A percentile compares a stretch with the other conserved stretches of the same genome.
Evolutionary conservation across 2,113 vertebrate genomes (phyloP).

Genomic region (Sterna hirundo): DNA sequence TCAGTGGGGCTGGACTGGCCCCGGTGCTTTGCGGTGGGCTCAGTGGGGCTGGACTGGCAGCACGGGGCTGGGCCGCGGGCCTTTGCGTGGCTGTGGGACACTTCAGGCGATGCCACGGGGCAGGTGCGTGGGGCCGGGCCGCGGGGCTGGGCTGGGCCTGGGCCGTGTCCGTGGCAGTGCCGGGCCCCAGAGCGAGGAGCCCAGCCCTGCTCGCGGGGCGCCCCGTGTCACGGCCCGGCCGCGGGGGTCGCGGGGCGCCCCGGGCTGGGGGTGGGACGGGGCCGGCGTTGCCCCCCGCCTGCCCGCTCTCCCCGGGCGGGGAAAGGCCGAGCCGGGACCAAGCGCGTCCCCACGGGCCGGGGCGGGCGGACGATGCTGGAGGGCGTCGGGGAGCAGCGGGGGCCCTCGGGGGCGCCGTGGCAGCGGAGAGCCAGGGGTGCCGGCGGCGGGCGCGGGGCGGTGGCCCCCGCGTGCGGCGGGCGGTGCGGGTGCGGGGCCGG

Average conservation of each 20-base stretch:
- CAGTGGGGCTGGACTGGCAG: neutral
- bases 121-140: neutral
- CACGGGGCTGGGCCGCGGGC: neutral
- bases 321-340: neutral
- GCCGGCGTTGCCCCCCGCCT: neutral
- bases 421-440: neutral
- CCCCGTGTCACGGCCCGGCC: neutral
- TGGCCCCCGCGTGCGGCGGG: no score
- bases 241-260: no score
- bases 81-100: neutral
- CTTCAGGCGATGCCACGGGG: neutral
- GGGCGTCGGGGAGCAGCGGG: neutral
- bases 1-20: neutral
- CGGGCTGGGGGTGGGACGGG: neutral
- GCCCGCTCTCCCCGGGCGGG: neutral
- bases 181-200: no score
- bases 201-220: neutral
- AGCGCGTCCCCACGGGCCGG: neutral
- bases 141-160: neutral
- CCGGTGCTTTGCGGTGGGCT: neutral
- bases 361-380: neutral
- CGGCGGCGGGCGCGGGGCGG: neutral
- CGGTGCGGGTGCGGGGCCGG: no score
- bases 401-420: no score
- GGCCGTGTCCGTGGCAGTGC: neutral